Base-by-base conservation (phyloP, 2,888 invertebrate species). In the Brenthis daphne region DNA sequence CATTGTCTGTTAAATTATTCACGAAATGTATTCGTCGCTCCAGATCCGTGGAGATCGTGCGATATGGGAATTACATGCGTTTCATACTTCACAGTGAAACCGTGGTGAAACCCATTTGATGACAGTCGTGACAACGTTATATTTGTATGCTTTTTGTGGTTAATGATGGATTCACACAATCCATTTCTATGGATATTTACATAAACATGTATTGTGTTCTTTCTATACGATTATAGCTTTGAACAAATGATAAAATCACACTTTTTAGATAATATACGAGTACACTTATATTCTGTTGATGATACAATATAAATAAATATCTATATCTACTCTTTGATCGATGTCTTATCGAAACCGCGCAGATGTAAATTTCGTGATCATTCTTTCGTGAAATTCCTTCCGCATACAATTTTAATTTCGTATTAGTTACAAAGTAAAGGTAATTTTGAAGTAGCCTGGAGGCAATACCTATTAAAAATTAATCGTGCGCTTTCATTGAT, bases 1-100 rank as follows among this genome's bases (percentile, higher is more conserved):
- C 85, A 88, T 89, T 88, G 88, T 89, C 81, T 86, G 84, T 85
- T 87, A 88, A 90, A 91, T 90, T 90, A 89, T 90, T 88, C 89
- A 92, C 89, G 88, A 87, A 88, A 86, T 85, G 82, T 84, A 86
- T 87, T 88, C 86, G 87, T 88, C 87, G 87, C 86, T 87, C 86
- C 80, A 87, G 85, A 90, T 89, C 85, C 77, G 80, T 72, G 72
- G 81, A 88, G 91, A 91, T 91, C 83, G 82, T 79, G 80, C 82
- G 90, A 90, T 90, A 89, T 82, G 85, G 83, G 80, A 87, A 89
- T 89, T 88, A 87, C 84, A 80, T 78, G 69, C 81, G 84, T 84
- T 85, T 84, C 84, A 87, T 90, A 86, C 87, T 86, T 85, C 86
- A 88, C 83, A 82, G 79, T 82, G 68, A 70, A 64, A 64, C 80